These are phyloP conservation scores for Calliopsis andreniformis DNA, from an alignment of 1,140 invertebrate species.

Conservation along the genomic window DNA sequence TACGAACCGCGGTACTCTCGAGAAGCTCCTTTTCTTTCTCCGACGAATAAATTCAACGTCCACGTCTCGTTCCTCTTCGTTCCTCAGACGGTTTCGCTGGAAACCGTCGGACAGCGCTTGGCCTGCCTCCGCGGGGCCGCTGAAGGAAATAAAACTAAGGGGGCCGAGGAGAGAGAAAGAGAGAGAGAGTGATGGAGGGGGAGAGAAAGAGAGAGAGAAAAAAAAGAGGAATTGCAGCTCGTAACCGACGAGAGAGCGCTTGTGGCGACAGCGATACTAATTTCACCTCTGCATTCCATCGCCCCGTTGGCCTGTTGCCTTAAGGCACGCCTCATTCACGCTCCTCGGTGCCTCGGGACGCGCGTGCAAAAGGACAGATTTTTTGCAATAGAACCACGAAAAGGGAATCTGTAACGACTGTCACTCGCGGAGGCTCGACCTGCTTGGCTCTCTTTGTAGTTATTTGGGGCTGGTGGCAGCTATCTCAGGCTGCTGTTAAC, in stretches of 20 bases:
- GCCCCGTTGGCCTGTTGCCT: conserved; percentile 54
- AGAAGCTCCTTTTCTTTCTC: conserved; percentile 42
- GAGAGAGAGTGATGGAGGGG: not conserved
- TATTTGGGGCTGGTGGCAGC: not conserved
- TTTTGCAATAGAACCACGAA: conserved; percentile 22
- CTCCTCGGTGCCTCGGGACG: conserved; percentile 14
- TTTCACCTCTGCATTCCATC: conserved; percentile 70
- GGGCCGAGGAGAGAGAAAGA: not conserved
- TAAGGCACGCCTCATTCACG: conserved; percentile 49
- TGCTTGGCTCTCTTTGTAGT: not conserved
- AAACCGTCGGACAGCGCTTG: conserved; percentile 27
- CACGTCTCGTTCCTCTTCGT: conserved; percentile 30
- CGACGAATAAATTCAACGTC: conserved; percentile 45
- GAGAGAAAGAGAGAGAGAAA: not conserved
- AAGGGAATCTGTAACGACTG: conserved; percentile 7
- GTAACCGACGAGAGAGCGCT: conserved; percentile 52
- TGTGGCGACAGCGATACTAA: conserved; percentile 64
- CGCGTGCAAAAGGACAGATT: conserved; percentile 21
- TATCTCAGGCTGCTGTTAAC: not conserved
- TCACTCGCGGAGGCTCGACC: not conserved
- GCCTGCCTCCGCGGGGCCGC: conserved; percentile 14
- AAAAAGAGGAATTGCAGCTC: conserved; percentile 43
- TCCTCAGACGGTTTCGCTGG: conserved; percentile 35
- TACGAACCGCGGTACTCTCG: conserved; percentile 38
- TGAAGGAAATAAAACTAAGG: conserved; percentile 23